A percentile compares a stretch with the other conserved stretches of the same genome.
phyloP scores from a whole-genome alignment of 2,113 vertebrate genomes.

The Burhinus bistriatus region DNA sequence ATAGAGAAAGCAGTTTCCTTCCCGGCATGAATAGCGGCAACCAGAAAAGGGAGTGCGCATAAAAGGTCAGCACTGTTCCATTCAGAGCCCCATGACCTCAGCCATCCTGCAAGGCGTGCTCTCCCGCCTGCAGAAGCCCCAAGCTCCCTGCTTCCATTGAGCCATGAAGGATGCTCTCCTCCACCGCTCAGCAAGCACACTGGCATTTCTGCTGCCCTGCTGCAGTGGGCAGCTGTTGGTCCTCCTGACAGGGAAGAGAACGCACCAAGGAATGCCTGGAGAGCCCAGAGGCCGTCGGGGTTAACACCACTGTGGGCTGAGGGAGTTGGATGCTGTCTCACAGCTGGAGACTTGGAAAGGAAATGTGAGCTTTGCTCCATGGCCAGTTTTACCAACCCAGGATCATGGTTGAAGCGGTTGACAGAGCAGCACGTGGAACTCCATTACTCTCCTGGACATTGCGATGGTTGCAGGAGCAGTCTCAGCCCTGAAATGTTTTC shows the following conservation, averaged over 20 bases:
- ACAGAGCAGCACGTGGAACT: neutral
- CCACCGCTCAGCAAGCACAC: fast-evolving
- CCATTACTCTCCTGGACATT: neutral
- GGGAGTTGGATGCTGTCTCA: neutral
- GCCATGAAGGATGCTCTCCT: neutral
- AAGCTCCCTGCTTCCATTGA: neutral
- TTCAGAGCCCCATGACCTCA: neutral
- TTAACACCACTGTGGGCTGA: fast-evolving
- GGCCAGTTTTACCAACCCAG: neutral
- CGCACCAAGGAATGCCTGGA: neutral
- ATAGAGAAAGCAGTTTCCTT: neutral
- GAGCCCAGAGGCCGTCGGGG: neutral
- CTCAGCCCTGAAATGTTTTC: neutral
- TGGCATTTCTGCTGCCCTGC: neutral
- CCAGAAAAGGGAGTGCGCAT: neutral
- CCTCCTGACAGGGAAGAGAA: neutral
- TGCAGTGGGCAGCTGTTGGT: neutral
- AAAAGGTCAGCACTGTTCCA: neutral
- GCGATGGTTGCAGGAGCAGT: neutral
- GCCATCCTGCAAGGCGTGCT: neutral
- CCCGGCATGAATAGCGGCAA: neutral
- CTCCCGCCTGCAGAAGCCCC: neutral
- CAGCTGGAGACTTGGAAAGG: neutral
- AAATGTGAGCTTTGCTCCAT: neutral
- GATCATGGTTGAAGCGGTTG: neutral